A percentile compares a stretch with the other conserved stretches of the same genome.
Evolutionary conservation across 2,113 vertebrate species (phyloP).

Genomic region (Dromaius novaehollandiae): DNA sequence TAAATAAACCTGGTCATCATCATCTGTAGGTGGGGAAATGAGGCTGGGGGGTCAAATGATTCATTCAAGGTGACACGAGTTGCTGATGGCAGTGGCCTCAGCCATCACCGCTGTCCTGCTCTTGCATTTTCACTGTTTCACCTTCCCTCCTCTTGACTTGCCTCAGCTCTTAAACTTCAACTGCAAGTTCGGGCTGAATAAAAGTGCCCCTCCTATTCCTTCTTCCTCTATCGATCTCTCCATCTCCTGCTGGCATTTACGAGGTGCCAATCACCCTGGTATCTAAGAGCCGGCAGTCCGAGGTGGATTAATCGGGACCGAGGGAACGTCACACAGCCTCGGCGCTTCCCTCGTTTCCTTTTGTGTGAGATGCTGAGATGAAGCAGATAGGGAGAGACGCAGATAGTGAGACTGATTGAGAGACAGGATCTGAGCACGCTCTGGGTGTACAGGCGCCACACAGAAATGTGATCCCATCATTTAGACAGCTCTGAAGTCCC

Average conservation of each 20-base stretch:
- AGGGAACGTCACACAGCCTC: neutral
- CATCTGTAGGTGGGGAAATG: neutral
- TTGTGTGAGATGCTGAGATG: constrained; percentile 32
- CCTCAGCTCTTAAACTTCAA: neutral
- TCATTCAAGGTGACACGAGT: neutral
- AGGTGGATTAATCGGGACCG: neutral
- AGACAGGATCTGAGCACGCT: constrained; percentile 5
- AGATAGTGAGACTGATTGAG: constrained; percentile 52
- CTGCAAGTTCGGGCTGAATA: neutral
- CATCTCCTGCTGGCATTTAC: constrained; percentile 4
- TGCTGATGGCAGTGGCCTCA: constrained; percentile 7
- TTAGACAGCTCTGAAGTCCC: constrained; percentile 58
- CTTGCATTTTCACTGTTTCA: neutral
- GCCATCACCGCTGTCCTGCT: neutral
- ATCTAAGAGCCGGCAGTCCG: constrained; percentile 26
- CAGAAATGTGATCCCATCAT: constrained; percentile 45
- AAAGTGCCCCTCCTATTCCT: neutral
- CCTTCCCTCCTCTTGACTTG: neutral
- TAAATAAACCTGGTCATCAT: neutral
- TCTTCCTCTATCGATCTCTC: neutral
- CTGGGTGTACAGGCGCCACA: neutral
- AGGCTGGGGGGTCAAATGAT: neutral
- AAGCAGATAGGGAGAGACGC: constrained; percentile 31
- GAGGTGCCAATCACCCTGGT: constrained; percentile 53
- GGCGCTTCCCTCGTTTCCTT: neutral